Base-by-base conservation (phyloP, 1,140 invertebrate genomes). In the Trypoxylus dichotomus region DNA sequence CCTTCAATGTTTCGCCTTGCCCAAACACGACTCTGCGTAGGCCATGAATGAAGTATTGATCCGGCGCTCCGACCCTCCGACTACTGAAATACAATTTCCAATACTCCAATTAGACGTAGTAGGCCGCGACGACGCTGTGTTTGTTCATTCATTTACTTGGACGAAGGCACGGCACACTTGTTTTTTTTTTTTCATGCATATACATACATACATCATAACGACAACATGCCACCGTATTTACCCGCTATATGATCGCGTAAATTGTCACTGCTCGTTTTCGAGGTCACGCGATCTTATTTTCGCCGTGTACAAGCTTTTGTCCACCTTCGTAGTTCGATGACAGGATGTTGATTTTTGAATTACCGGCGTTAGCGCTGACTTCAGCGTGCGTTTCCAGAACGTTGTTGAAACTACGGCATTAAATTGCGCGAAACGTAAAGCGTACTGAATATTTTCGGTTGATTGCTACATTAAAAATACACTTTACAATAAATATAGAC, bases 31-130 rank as follows among this genome's bases (percentile, higher is more conserved):
- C 24, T 68, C 60, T 78, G 74, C 77, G 77, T 78, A 75, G 77
- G 77, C 77, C 74, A 78, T 78, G 77, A 78, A 78, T 78, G 77
- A 78, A 78, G 75, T 78, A 78, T 78, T 76, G 77, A 78, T 78
- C 75, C 58, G 27, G 74, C 60, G 60, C 42, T 32, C 54, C 29
- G 72, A 41, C 72, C 72, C n/a, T n/a, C 29, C 13, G 37, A 37
- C 72, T 74, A 37, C 72, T 43, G 29, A 78, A 78, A 78, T 75
- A 78, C 75, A 76, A 74, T 78, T 68, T 76, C 60, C 37, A 42
- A 76, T 42, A 78, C 74, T 78, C 71, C 77, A 78, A 75, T 78
- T 74, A 74, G 24, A 41, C 77, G 77, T 43, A 78, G 60, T 77
- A 74, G 47, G 76, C 41, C 60, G 27, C 60, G 60, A 29, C 60